Evolutionary conservation across 2,113 vertebrate species (phyloP).

Genomic region (Zosterops lateralis): DNA sequence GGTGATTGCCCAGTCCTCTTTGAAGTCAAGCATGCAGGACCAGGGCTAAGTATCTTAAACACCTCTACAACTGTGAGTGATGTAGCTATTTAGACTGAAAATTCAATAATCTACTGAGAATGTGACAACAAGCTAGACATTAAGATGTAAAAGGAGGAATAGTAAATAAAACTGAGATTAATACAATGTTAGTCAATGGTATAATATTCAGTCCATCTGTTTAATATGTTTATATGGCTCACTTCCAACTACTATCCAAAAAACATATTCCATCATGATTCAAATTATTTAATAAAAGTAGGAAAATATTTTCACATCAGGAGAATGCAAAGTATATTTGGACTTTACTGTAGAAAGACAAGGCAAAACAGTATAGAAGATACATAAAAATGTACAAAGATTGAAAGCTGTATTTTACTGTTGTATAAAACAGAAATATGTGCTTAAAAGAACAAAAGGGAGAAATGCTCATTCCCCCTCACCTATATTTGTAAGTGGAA

Average conservation of each 20-base stretch:
- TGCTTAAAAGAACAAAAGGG: background rate
- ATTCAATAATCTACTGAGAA: background rate
- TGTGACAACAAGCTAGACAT: background rate
- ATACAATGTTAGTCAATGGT: background rate
- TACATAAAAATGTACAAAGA: background rate
- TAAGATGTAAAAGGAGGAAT: background rate
- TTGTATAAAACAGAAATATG: background rate
- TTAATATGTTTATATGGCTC: background rate
- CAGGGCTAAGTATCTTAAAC: background rate
- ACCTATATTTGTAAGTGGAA: background rate
- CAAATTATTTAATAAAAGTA: background rate
- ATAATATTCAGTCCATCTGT: background rate
- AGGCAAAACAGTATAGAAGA: background rate
- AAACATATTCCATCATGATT: background rate
- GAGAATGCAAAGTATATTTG: background rate
- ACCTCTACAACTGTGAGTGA: background rate
- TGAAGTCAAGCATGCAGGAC: background rate
- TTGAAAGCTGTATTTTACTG: background rate
- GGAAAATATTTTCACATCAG: background rate
- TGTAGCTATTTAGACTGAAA: background rate
- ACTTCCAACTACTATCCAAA: background rate
- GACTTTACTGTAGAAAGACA: background rate
- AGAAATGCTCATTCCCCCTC: background rate
- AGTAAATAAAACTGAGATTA: background rate
- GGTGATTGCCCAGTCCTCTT: background rate